These are phyloP conservation scores for Rhagoletis pomonella DNA, from an alignment of 1,140 invertebrate genomes.

Conservation along the genomic window DNA sequence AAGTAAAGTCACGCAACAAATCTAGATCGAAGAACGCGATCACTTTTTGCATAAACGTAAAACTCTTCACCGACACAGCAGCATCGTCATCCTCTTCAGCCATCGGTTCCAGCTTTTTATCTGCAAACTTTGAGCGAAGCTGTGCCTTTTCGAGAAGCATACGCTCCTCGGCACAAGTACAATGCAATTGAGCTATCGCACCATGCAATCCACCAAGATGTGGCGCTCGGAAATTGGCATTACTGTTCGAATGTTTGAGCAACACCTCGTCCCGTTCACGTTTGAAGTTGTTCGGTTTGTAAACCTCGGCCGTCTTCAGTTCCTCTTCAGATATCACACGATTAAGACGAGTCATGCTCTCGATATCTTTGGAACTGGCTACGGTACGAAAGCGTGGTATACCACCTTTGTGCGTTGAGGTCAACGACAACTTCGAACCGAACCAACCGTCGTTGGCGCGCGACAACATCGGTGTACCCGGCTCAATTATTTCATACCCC, in stretches of 20 bases:
- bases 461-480: conserved; percentile 80
- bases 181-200: conserved; percentile 55
- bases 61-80: conserved; percentile 66
- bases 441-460: conserved; percentile 81
- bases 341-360: conserved; percentile 62
- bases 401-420: conserved; percentile 56
- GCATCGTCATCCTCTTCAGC: conserved; percentile 56
- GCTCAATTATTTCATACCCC: conserved; percentile 80
- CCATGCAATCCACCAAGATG: conserved; percentile 19
- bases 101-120: conserved; percentile 56
- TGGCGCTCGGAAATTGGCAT: conserved; percentile 4
- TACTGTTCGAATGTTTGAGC: conserved; percentile 33
- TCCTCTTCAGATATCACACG: conserved; percentile 62
- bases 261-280: conserved; percentile 65
- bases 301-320: conserved; percentile 59
- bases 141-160: conserved; percentile 55
- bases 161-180: conserved; percentile 65
- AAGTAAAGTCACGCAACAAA: conserved; percentile 80
- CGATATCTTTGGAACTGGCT: conserved; percentile 69
- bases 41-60: conserved; percentile 76
- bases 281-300: conserved; percentile 68
- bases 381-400: conserved; percentile 66
- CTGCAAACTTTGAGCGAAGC: not conserved
- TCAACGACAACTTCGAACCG: conserved; percentile 72
- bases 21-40: conserved; percentile 81